These are phyloP conservation scores for Philonicus albiceps DNA, from an alignment of 2,888 invertebrate genomes.

Conservation along the genomic window DNA sequence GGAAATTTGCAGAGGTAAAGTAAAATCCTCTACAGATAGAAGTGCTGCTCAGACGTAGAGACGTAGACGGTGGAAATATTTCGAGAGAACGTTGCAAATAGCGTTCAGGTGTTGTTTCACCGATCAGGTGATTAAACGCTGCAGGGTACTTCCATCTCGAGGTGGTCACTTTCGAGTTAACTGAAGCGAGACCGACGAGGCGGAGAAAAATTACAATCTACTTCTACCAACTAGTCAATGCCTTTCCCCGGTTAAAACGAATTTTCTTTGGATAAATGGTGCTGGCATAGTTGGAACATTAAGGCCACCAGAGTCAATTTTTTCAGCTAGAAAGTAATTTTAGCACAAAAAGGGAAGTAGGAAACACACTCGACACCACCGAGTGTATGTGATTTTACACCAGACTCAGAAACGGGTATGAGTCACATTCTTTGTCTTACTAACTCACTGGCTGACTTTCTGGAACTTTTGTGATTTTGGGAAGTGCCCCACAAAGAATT, in stretches of 20 bases:
- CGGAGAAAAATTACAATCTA: neutral
- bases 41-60: neutral
- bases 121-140: neutral
- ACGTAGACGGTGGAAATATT: neutral
- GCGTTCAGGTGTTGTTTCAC: neutral
- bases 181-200: neutral
- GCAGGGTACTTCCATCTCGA: neutral
- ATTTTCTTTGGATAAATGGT: neutral
- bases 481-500: neutral
- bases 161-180: neutral
- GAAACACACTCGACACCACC: neutral
- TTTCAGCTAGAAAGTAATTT: neutral
- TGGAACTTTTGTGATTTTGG: neutral
- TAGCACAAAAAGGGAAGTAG: neutral
- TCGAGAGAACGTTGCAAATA: neutral
- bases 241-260: neutral
- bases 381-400: neutral
- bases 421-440: neutral
- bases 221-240: neutral
- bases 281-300: neutral
- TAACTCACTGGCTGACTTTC: neutral
- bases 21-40: neutral
- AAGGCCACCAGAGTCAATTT: neutral
- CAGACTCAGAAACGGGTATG: neutral
- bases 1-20: neutral